Evolutionary conservation across 2,888 invertebrate genomes (phyloP), one percentile per base, ranked within the genome.

Genomic region (Synergus gifuensis): DNA sequence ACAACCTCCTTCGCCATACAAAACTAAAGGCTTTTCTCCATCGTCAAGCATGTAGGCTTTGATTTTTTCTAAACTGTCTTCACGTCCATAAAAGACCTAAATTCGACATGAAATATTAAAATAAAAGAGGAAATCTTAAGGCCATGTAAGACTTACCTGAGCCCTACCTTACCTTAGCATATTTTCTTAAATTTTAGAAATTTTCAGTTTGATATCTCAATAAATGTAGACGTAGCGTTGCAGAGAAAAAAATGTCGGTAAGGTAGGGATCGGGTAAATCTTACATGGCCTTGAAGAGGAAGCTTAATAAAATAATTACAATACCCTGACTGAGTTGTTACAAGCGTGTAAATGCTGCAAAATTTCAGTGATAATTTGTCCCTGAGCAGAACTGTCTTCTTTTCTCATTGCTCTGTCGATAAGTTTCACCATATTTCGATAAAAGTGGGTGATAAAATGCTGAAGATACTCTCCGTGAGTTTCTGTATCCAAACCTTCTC

Each of bases 1-100:
- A 90, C 99, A 99, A 63, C 99, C 99, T 89, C 98, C 98, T 93
- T 98, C 98, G 54, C 99, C 99, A 91, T 98, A 98, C 79, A 99
- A 93, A 28, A 98, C 97, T 81, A 98, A 93, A 1, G 98, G 98
- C 89, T 98, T 97, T 89, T 97, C 97, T 18, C 96, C 96, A 81
- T 95, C 95, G 67, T 96, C 97, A 87, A 95, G 93, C 96, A 98
- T 97, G 91, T 98, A 97, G 77, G 95, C 93, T 89, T 96, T 94
- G 67, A 98, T 97, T 83, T 94, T 95, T 85, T 95, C 94, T 82
- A 99, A 93, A 87, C 96, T 97, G 83, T 97, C 96, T 91, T 97
- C 97, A 79, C 99, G 94, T 0, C 99, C 99, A 90, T 98, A 98
- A 92, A 98, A 99, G 16, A 98, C 96, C 94, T 95, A 4, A 40